phyloP scores from a whole-genome alignment of 2,113 vertebrate species.

The Clarias batrachus region DNA sequence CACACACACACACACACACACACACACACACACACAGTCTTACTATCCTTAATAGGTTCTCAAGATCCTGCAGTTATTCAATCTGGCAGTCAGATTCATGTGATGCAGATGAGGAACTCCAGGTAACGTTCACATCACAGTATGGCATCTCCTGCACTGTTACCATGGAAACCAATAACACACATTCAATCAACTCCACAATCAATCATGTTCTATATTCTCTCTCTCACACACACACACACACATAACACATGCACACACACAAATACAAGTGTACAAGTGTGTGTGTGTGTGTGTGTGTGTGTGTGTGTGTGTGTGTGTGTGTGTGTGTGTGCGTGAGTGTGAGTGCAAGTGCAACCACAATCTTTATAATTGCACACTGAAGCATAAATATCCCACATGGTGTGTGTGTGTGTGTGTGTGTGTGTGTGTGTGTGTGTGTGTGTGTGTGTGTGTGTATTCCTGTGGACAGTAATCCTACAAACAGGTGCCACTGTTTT shows the following conservation, averaged over 20 bases:
- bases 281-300: slow-evolving; percentile 15
- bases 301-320: slow-evolving; percentile 10
- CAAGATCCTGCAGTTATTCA: background rate
- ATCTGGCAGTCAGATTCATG: background rate
- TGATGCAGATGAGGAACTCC: background rate
- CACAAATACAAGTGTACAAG: too few species aligned
- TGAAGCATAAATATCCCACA: slow-evolving; percentile 68
- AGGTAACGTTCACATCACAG: background rate
- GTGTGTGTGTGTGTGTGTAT: slow-evolving; percentile 50
- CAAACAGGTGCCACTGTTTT: slow-evolving; percentile 72
- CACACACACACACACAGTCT: slow-evolving; percentile 4
- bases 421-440: slow-evolving; percentile 49
- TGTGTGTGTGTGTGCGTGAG: slow-evolving; percentile 4
- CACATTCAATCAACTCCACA: slow-evolving; percentile 32
- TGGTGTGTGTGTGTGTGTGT: slow-evolving; percentile 49
- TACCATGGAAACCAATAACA: slow-evolving; percentile 40
- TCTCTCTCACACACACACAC: background rate
- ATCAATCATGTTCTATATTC: slow-evolving; percentile 41
- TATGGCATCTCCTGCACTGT: background rate
- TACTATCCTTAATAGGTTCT: background rate
- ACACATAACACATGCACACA: slow-evolving; percentile 21
- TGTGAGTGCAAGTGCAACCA: background rate
- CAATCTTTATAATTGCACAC: slow-evolving; percentile 61
- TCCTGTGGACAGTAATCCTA: slow-evolving; percentile 66
- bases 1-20: slow-evolving; percentile 31